Evolutionary conservation across 2,888 invertebrate species (phyloP).

Genomic region (Nephrotoma guestfalica): DNA sequence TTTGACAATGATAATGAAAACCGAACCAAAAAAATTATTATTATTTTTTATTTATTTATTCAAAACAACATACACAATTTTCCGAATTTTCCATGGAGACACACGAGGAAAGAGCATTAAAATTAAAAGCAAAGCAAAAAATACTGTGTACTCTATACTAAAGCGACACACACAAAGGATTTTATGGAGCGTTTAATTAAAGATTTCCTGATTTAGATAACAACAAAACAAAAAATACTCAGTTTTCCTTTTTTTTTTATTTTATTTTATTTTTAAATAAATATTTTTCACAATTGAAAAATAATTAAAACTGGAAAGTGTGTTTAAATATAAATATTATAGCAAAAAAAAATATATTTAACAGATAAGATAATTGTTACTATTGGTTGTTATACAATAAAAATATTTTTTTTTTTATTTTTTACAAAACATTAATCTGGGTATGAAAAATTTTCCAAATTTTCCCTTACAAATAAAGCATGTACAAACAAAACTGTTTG

Average conservation of each 20-base stretch:
- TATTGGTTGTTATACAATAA: not conserved
- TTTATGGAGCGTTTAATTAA: conserved; percentile 6
- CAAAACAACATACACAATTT: not conserved
- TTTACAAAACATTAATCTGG: not conserved
- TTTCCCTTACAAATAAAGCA: not conserved
- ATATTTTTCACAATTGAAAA: conserved; percentile 3
- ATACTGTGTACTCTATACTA: not conserved
- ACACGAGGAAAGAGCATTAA: not conserved
- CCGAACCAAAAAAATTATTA: not conserved
- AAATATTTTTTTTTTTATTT: not conserved
- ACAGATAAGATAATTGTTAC: not conserved
- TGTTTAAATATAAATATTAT: not conserved
- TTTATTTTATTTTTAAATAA: not conserved
- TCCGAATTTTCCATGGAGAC: not conserved
- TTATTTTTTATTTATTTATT: not conserved
- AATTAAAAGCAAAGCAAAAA: not conserved
- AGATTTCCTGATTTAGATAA: conserved; percentile 4
- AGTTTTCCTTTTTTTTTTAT: not conserved
- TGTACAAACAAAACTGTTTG: not conserved
- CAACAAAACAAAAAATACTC: not conserved
- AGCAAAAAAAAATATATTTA: not conserved
- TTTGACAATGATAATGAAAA: conserved; percentile 4
- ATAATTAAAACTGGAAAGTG: not conserved
- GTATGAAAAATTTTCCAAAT: not conserved
- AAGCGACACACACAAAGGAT: conserved; percentile 2